A percentile compares a stretch with the other conserved stretches of the same genome.
Evolutionary conservation across 1,140 invertebrate genomes (phyloP).

Genomic region (Eueides isabella): DNA sequence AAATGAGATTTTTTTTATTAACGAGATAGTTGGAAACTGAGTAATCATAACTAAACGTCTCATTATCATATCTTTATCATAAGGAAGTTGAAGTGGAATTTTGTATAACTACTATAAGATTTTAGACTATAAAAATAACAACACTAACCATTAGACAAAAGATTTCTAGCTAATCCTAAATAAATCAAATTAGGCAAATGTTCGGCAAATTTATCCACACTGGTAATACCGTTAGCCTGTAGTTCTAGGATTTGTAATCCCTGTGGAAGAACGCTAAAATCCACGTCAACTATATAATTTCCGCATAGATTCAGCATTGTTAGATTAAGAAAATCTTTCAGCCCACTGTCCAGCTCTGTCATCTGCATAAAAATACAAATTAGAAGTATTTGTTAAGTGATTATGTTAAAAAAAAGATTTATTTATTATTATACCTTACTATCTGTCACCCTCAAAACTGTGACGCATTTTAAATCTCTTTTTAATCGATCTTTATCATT

Average conservation of each 20-base stretch:
- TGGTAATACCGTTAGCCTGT: conserved; percentile 60
- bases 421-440: conserved; percentile 50
- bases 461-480: conserved; percentile 53
- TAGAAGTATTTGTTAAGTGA: neutral
- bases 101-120: neutral
- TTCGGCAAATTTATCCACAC: conserved; percentile 51
- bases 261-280: conserved; percentile 49
- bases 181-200: conserved; percentile 58
- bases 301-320: conserved; percentile 62
- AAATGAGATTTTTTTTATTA: neutral
- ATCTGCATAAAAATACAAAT: conserved; percentile 49
- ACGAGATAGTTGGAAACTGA: no score
- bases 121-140: no score
- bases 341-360: conserved; percentile 59
- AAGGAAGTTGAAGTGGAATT: neutral
- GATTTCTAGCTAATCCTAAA: conserved; percentile 64
- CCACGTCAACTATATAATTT: conserved; percentile 58
- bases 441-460: conserved; percentile 62
- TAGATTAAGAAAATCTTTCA: conserved; percentile 57
- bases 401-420: conserved; percentile 16
- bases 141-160: conserved; percentile 56
- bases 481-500: conserved; percentile 55
- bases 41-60: neutral
- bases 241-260: conserved; percentile 61
- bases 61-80: neutral